These are phyloP conservation scores for Lontra canadensis DNA, from an alignment of 2,113 vertebrate genomes.

Conservation along the genomic window DNA sequence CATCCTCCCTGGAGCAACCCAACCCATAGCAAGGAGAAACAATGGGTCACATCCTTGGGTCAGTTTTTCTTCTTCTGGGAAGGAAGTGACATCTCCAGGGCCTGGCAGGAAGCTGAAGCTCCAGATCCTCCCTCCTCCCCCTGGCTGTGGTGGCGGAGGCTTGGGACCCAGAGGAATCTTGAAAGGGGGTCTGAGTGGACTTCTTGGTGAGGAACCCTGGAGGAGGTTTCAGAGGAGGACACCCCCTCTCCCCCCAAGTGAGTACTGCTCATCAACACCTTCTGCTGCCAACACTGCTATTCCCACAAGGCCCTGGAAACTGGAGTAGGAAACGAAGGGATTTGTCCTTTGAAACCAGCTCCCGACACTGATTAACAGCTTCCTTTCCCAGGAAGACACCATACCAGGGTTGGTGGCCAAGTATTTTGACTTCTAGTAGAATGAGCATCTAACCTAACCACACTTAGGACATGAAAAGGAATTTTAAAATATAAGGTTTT, in stretches of 20 bases:
- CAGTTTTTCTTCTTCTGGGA: constrained; percentile 26
- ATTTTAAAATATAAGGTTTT: neutral
- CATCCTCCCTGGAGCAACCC: constrained; percentile 36
- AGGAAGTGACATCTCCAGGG: neutral
- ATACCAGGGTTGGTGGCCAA: too few relatives aligned
- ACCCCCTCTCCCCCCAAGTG: too few relatives aligned
- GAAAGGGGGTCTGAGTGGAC: neutral
- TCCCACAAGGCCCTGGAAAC: neutral
- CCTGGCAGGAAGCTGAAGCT: neutral
- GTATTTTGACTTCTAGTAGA: neutral
- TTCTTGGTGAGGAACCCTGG: neutral
- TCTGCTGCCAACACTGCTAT: neutral
- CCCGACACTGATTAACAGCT: neutral
- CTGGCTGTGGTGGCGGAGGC: neutral
- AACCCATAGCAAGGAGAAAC: constrained; percentile 33
- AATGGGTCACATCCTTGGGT: neutral
- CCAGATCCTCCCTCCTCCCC: too few relatives aligned
- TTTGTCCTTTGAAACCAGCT: neutral
- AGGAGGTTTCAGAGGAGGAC: neutral
- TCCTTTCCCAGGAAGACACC: neutral
- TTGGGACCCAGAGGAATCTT: neutral
- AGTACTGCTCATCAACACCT: neutral
- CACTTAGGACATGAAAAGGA: neutral
- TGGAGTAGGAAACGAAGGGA: neutral
- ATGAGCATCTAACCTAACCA: neutral